Evolutionary conservation across 2,888 invertebrate species (phyloP), one percentile per base, ranked within the genome.

Genomic region (Oxyteleia sp.): DNA sequence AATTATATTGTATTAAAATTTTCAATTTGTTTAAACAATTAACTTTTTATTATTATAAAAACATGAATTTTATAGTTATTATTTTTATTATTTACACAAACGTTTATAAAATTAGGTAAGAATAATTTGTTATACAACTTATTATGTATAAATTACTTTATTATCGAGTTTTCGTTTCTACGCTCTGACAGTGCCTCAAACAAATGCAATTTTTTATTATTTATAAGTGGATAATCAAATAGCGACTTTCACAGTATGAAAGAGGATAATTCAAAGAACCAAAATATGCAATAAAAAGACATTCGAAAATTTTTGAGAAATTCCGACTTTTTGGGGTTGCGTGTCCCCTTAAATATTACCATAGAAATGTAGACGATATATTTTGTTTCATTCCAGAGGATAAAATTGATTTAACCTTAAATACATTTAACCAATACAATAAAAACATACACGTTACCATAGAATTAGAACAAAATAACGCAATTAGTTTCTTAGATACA

Each of bases 71-170:
- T 45, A 18, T 18, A 8, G 2, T 45, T 45, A 45, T 18, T 45
- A 18, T 23, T 49, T 11, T 49, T 23, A 49, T 49, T 49, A 49
- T 49, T 49, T 49, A 49, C 47, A 49, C 18, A 18, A 45, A 18
- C 45, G 16, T 45, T 45, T 45, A 45, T 18, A 45, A 45, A 45
- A 45, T 18, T 49, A 20, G 23, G 20, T 23, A 49, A 49, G 23
- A 49, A 49, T 49, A 45, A 11, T 49, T 49, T 23, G 15, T 20
- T 49, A 49, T 49, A 10, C 2, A 38, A 1, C n/a, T 38, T 2
- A 38, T 38, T 38, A 11, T 38, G 38, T n/a, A 38, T 38, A 38
- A 38, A 38, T 41, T 41, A 13, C 13, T 8, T 13, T 41, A n/a
- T 13, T 41, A n/a, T n/a, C n/a, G n/a, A n/a, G n/a, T n/a, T n/a